phyloP scores from a whole-genome alignment of 2,113 vertebrate species.

The Pelecanus crispus region DNA sequence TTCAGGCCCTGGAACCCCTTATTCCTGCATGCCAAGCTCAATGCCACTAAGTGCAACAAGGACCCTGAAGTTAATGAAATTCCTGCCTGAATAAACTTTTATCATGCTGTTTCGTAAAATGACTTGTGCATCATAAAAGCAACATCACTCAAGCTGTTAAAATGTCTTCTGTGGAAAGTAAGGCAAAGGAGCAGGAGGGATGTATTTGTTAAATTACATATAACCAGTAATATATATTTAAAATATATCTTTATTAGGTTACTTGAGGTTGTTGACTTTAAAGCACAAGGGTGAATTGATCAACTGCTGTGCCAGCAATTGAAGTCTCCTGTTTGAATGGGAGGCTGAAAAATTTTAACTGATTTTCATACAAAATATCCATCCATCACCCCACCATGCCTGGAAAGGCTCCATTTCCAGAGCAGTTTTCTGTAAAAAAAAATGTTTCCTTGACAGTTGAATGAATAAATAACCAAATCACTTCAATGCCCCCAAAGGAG shows the following conservation, averaged over 20 bases:
- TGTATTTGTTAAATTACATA: neutral
- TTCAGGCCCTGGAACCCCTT: conserved; percentile 28
- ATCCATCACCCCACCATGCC: neutral
- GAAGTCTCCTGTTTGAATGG: neutral
- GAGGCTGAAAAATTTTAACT: neutral
- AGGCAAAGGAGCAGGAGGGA: neutral
- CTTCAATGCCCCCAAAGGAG: neutral
- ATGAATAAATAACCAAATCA: neutral
- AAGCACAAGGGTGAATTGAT: neutral
- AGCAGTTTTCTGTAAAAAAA: neutral
- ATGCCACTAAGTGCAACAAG: neutral
- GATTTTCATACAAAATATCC: neutral
- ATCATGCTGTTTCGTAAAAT: neutral
- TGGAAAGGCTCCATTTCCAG: neutral
- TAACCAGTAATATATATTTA: neutral
- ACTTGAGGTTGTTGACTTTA: neutral
- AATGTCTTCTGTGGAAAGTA: neutral
- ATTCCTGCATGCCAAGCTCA: neutral
- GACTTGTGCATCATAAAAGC: conserved; percentile 5
- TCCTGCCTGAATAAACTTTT: conserved; percentile 39
- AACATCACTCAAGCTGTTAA: conserved; percentile 4
- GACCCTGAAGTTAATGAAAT: neutral
- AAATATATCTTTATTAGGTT: conserved; percentile 7
- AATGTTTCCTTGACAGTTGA: neutral
- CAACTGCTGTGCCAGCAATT: neutral